Conservation (phyloP, 2,797 vertebrate genomes). For the Eremophila alpestris region DNA sequence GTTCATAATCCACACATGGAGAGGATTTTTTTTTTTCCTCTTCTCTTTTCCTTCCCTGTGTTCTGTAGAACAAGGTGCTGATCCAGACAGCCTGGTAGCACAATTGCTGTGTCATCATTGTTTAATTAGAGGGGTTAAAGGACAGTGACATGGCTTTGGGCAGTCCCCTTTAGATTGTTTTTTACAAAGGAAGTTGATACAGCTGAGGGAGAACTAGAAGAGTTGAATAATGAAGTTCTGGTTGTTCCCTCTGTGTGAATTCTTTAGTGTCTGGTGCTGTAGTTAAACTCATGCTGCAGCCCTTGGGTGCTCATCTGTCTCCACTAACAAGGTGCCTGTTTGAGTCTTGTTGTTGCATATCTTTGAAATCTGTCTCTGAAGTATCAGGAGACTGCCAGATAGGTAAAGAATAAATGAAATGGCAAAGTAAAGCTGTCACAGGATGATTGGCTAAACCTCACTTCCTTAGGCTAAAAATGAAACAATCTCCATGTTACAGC, state of each 20-base stretch:
- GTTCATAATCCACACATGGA: not conserved
- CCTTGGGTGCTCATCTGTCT: not conserved
- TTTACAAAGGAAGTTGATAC: accelerated
- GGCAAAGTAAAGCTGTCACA: not conserved
- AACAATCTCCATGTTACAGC: not conserved
- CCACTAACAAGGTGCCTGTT: not conserved
- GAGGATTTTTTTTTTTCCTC: not conserved
- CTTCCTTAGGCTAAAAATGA: constrained; percentile 39
- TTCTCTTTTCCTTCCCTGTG: not conserved
- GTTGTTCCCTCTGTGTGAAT: not conserved
- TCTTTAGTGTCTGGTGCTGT: not conserved
- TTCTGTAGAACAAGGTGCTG: not conserved
- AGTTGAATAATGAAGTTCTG: not conserved
- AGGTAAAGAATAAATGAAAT: constrained; percentile 19
- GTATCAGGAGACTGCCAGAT: not conserved
- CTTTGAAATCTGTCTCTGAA: constrained; percentile 31
- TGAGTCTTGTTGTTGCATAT: not conserved
- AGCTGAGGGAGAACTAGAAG: not conserved
- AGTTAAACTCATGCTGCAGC: not conserved
- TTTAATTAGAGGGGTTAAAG: not conserved
- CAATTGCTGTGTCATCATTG: not conserved
- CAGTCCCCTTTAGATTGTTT: not conserved
- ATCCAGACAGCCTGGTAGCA: not conserved
- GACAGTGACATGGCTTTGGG: not conserved
- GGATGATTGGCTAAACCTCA: not conserved